A percentile compares a stretch with the other conserved stretches of the same genome.
phyloP scores from a whole-genome alignment of 30 jellyfish, hydroid and myxozoan genomes.

The Aurelia aurita region DNA sequence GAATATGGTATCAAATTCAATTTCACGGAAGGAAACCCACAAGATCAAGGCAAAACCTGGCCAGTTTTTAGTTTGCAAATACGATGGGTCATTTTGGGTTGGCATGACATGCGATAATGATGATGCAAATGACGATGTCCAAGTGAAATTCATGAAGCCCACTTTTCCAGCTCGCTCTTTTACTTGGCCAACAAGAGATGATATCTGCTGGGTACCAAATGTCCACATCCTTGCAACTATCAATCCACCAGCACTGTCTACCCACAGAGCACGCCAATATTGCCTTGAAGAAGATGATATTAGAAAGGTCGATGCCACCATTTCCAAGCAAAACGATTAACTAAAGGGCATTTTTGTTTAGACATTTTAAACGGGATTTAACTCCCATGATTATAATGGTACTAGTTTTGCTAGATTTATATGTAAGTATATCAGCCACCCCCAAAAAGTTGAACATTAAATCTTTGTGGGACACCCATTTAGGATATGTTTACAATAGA shows the following conservation, averaged over 20 bases:
- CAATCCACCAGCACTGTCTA: constrained; percentile 3
- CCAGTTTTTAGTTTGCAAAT: constrained; percentile 1
- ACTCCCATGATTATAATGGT: too few relatives aligned
- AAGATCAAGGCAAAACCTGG: background rate
- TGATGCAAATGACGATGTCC: background rate
- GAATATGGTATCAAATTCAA: too few relatives aligned
- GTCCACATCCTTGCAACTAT: background rate
- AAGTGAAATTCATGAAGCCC: constrained; percentile 27
- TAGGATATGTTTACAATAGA: too few relatives aligned
- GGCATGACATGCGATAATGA: constrained; percentile 15
- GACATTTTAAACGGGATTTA: too few relatives aligned
- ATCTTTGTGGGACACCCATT: too few relatives aligned
- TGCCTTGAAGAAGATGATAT: background rate
- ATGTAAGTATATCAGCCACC: too few relatives aligned
- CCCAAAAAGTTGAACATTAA: too few relatives aligned
- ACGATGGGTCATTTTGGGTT: constrained; percentile 31
- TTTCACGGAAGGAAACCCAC: background rate
- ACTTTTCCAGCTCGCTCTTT: background rate
- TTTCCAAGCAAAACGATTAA: too few relatives aligned
- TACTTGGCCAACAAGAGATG: constrained; percentile 12
- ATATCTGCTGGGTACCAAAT: constrained; percentile 19
- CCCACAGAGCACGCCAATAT: background rate
- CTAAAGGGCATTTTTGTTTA: too few relatives aligned
- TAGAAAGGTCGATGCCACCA: background rate
- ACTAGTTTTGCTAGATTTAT: too few relatives aligned